Percentiles rank a stretch among this genome's conserved stretches.
Evolutionary conservation across 2,797 vertebrate genomes (phyloP).

Genomic region (Lutjanus argentimaculatus): DNA sequence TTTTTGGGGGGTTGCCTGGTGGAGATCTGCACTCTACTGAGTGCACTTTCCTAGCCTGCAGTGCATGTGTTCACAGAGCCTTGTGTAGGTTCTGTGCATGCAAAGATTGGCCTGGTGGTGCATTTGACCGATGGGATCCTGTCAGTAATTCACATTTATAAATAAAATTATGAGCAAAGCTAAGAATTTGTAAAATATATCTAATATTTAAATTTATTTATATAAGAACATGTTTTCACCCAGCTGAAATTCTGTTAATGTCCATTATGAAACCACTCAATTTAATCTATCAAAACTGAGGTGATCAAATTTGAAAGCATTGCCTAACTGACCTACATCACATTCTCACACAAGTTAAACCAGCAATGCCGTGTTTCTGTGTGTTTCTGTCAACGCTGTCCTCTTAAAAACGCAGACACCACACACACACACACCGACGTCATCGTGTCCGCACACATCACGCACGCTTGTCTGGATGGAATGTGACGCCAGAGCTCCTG

Average conservation of each 20-base stretch:
- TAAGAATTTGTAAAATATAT: neutral
- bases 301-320: neutral
- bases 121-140: neutral
- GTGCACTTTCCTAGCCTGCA: too few relatives aligned
- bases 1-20: too few relatives aligned
- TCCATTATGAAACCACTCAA: neutral
- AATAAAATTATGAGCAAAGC: neutral
- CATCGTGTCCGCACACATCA: slow-evolving; percentile 57
- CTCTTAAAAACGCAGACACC: slow-evolving; percentile 38
- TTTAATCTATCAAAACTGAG: neutral
- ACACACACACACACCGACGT: slow-evolving; percentile 47
- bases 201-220: neutral
- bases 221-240: too few relatives aligned
- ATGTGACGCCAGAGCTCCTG: slow-evolving; percentile 78
- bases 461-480: slow-evolving; percentile 60
- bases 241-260: too few relatives aligned
- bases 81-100: neutral
- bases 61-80: too few relatives aligned
- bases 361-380: neutral
- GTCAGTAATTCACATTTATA: neutral
- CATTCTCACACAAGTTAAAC: neutral
- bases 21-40: too few relatives aligned
- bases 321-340: neutral
- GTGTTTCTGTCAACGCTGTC: slow-evolving; percentile 7
- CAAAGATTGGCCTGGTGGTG: neutral